A percentile compares a stretch with the other conserved stretches of the same genome.
phyloP scores from a whole-genome alignment of 2,797 vertebrate species.

The Thamnophis elegans region DNA sequence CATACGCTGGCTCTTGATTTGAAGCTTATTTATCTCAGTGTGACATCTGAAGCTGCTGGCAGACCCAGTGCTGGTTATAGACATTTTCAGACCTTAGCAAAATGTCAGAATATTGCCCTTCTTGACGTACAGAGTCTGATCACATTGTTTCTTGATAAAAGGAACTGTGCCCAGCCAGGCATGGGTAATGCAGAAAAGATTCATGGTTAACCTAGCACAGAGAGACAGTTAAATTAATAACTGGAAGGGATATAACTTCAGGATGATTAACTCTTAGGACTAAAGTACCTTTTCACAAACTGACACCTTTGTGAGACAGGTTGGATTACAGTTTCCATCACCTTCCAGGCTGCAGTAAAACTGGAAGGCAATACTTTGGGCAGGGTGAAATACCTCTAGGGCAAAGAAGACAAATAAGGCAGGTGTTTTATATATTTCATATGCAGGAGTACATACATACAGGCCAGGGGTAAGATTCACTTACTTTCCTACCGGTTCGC shows the following conservation, averaged over 20 bases:
- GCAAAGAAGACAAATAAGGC: neutral
- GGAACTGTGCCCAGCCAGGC: neutral
- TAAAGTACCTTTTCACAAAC: neutral
- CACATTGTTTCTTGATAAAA: neutral
- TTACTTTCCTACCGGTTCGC: too few relatives aligned
- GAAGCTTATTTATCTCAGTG: neutral
- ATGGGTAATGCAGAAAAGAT: neutral
- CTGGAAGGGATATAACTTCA: neutral
- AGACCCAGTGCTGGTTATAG: neutral
- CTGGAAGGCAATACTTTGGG: neutral
- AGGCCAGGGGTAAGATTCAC: neutral
- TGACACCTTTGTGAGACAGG: neutral
- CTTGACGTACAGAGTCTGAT: neutral
- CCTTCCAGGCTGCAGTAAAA: neutral
- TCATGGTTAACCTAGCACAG: neutral
- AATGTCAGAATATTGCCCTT: neutral
- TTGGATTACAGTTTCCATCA: neutral
- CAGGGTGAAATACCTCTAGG: neutral
- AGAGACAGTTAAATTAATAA: neutral
- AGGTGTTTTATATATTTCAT: neutral
- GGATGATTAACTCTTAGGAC: neutral
- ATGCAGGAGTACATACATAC: neutral
- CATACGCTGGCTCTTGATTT: neutral
- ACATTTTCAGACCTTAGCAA: neutral
- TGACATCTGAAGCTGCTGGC: neutral